phyloP scores from a whole-genome alignment of 2,113 vertebrate species.

The Melanocharis versteri region DNA sequence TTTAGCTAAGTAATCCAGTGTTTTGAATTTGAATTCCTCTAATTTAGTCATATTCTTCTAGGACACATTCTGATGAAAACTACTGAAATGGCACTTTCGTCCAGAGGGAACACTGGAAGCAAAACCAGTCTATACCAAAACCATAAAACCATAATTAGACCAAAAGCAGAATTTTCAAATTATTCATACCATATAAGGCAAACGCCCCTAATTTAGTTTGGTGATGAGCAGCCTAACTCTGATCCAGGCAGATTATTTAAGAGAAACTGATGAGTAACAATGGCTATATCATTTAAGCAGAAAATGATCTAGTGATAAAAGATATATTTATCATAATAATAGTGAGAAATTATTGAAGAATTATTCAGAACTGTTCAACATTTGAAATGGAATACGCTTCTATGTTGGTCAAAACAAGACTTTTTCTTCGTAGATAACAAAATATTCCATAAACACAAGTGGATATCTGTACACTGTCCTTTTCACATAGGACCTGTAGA shows the following conservation, averaged over 20 bases:
- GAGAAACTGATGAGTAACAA: not conserved
- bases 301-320: not conserved
- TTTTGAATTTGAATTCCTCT: constrained; percentile 5
- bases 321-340: not conserved
- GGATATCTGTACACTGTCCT: not conserved
- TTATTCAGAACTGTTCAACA: not conserved
- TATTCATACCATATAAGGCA: not conserved
- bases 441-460: not conserved
- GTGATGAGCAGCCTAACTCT: not conserved
- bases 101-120: not conserved
- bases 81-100: not conserved
- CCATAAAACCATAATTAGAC: not conserved
- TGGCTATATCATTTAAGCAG: not conserved
- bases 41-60: constrained; percentile 11
- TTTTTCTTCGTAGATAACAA: not conserved
- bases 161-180: not conserved
- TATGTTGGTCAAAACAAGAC: not conserved
- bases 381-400: not conserved
- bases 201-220: not conserved
- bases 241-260: not conserved
- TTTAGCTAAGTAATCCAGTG: not conserved
- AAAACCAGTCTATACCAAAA: not conserved
- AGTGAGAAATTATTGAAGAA: not conserved
- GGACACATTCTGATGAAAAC: not conserved
- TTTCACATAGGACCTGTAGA: not conserved